Base-by-base conservation (phyloP, 2,797 vertebrate species). In the Carapus acus region DNA sequence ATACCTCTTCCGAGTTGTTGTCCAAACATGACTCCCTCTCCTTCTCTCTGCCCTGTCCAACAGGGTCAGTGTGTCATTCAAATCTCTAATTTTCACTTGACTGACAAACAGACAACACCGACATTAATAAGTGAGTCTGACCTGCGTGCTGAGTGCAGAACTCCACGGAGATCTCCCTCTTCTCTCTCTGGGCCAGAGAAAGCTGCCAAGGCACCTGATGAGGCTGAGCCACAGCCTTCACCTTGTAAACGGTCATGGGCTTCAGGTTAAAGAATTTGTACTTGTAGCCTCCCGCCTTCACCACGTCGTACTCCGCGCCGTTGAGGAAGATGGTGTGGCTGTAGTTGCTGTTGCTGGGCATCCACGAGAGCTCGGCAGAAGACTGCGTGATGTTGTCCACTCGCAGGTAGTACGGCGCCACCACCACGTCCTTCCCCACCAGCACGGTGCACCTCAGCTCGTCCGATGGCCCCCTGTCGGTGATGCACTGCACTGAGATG, bases 161-260 rank as follows among this genome's bases (percentile, higher is more conserved):
- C 74, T 97, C 96, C 78, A 93, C 87, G 4, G 85, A 91, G 80
- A 93, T 92, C 80, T 97, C 94, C 74, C 89, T 93, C 77, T 91
- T 93, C 21, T 98, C 94, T 48, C 96, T 84, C 44, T 99, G 94
- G 66, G 96, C 96, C 73, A 94, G 73, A 0, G 92, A 91, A 67
- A 99, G 92, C 81, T 99, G 94, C 96, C 96, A 99, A 81, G 96
- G 96, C 89, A 95, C 88, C 88, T 97, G 94, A 85, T 98, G 96
- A n/a, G 94, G 92, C 73, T 89, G 88, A n/a, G 94, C 96, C 80
- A 92, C 86, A 46, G 93, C 90, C 69, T 90, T 91, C 73, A 98
- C 91, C 84, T 93, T 94, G 85, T 96, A 94, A 78, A 90, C 90
- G 67, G 85, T 88, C 76, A 91, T 91, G 64, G 94, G 87, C 80